Evolutionary conservation across 30 jellyfish, hydroid and myxozoan species (phyloP).

Genomic region (Mastigias papua): DNA sequence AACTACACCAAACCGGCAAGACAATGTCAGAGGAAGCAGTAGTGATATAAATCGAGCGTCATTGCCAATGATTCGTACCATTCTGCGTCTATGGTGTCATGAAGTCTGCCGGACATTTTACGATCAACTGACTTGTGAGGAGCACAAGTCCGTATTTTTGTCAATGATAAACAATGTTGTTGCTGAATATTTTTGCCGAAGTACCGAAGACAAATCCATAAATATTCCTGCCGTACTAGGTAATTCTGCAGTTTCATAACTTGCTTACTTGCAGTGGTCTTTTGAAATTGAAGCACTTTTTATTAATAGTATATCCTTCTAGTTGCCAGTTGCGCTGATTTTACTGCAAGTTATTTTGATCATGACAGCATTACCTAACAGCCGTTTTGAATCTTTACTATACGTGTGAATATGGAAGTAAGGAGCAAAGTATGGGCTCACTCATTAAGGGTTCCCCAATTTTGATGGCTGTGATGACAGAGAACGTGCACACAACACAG

Average conservation of each 20-base stretch:
- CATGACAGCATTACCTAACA: too few species aligned
- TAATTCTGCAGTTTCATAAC: background rate
- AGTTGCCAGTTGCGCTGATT: too few species aligned
- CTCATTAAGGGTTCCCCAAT: too few species aligned
- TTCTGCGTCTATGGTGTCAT: conserved; percentile 81
- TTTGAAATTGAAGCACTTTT: too few species aligned
- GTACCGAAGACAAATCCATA: background rate
- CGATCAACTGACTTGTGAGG: conserved; percentile 38
- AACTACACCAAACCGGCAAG: background rate
- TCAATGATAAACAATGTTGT: conserved; percentile 25
- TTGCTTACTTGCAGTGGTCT: background rate
- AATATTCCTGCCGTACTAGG: background rate
- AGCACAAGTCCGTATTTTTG: conserved; percentile 34
- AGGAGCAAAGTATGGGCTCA: too few species aligned
- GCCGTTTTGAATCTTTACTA: too few species aligned
- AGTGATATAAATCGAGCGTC: conserved; percentile 45
- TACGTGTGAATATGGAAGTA: too few species aligned
- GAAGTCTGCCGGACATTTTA: conserved; percentile 62
- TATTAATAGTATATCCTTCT: too few species aligned
- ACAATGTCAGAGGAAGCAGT: conserved; percentile 12
- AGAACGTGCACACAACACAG: too few species aligned
- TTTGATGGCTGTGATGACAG: too few species aligned
- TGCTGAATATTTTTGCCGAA: conserved; percentile 30
- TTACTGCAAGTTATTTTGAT: too few species aligned
- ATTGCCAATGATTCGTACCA: conserved; percentile 61